Evolutionary conservation across 2,113 vertebrate genomes (phyloP), one percentile per base, ranked within the genome.

Genomic region (Chionodraco myersi): DNA sequence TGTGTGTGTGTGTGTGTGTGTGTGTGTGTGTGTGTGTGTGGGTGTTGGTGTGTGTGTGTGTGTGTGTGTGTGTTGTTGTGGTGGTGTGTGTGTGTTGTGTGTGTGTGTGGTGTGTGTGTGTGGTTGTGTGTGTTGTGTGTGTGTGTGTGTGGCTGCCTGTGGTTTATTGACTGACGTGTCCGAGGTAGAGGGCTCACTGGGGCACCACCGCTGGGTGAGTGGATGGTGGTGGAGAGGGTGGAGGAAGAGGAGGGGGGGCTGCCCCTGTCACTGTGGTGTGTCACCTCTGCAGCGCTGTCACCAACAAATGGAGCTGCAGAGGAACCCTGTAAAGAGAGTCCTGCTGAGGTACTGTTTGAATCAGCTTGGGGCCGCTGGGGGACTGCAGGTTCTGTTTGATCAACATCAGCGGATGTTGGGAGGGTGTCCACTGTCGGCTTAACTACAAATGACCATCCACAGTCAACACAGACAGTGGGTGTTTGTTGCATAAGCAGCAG

Each of bases 371-470:
- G 86, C 89, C 86, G 36, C 86, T 69, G 79, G 84, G 73, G 73
- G 83, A 80, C 84, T 79, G 84, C 85, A 77, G 92, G 88, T 91
- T 91, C 65, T 93, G 91, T 94, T 93, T 90, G 92, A 93, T 92
- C 91, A 94, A 93, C 93, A 93, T 85, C 86, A 93, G 87, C 30
- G 34, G 68, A 91, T 80, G 82, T 86, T 86, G 81, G 80, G 86
- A 88, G 83, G 83, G 79, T 80, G 83, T 90, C 87, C 85, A 86
- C 91, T 79, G 82, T 83, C 85, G 79, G 68, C 68, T 77, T 86
- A 88, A 89, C 80, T 66, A 83, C 80, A 88, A 75, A 80, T 89
- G 89, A 85, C 87, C 87, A 75, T 85, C 51, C 60, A 79, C 76
- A 80, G 76, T 91, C 80, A 87, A 88, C 63, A 86, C 65, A 86